Percentiles rank a stretch among this genome's conserved stretches.
These are phyloP conservation scores for Steinernema feltiae DNA, from an alignment of 1,140 invertebrate genomes.

Conservation along the genomic window DNA sequence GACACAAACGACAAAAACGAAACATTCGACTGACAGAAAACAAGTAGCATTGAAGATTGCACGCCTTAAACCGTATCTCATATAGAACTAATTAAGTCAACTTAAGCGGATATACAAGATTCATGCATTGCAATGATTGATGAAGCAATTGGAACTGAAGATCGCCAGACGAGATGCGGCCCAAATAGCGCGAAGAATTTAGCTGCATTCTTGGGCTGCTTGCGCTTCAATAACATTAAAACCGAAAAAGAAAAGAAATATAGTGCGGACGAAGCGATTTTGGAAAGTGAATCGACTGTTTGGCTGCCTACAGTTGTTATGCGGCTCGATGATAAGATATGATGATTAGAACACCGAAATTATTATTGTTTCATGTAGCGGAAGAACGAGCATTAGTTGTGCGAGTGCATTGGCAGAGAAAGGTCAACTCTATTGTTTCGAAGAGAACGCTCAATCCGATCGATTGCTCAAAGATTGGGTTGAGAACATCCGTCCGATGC, in stretches of 20 bases:
- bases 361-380: background rate
- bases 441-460: background rate
- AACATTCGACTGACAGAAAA: background rate
- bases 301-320: background rate
- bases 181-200: background rate
- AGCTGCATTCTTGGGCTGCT: constrained; percentile 3
- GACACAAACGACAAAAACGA: background rate
- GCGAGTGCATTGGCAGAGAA: background rate
- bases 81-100: no score
- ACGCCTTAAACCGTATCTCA: no score
- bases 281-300: background rate
- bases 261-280: background rate
- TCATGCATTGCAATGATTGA: background rate
- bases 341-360: background rate
- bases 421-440: background rate
- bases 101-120: background rate
- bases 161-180: background rate
- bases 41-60: no score
- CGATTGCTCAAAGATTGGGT: background rate
- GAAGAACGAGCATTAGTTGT: background rate
- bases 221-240: background rate
- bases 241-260: background rate
- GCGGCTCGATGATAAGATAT: background rate
- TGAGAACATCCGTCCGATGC: background rate
- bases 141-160: background rate